Base-by-base conservation (phyloP, 2,797 vertebrate species). In the Periparus ater region DNA sequence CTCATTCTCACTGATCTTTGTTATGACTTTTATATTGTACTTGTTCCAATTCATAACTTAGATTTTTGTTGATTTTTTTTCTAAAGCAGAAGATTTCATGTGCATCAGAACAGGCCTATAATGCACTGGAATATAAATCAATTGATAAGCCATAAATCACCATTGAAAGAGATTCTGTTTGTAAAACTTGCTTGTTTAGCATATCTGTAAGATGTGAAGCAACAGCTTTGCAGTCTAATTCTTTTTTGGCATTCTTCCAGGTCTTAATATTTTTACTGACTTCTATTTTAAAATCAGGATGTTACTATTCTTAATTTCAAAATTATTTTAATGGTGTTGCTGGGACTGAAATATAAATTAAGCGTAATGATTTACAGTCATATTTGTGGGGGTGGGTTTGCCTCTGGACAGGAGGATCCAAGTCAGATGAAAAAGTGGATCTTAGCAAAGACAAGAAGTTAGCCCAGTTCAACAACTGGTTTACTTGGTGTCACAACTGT, bases 401-500 rank as follows among this genome's bases (percentile, higher is more conserved):
- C 42, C 63, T 95, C 71, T 96, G 34, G 17, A 74, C 95, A 99
- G 99, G 99, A 96, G 98, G 98, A 38, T 99, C 98, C 60, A 99
- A 99, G 97, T 98, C 98, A 2, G 99, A 99, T 50, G 99, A 99
- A 98, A 99, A 99, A 97, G 98, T 98, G n/a, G 99, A 99, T 97
- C 98, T 99, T 73, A 99, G 99, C 75, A 98, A 99, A 96, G 99
- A 99, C 97, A 99, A 99, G 97, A 99, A 99, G 97, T 97, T 99
- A 25, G 99, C 99, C 62, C 99, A 99, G 89, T 99, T 99, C 97
- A 99, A 99, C 97, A 99, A 99, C 98, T 99, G 99, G 99, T 99
- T 99, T 98, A 99, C 99, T 51, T 99, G 99, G 99, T 99, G 99
- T 95, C 99, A 99, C 97, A 99, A 99, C 95, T 99, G 99, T 94